Percentiles rank a stretch among this genome's conserved stretches.
Conservation (phyloP, 2,888 invertebrate genomes). For the Lithosia quadra region DNA sequence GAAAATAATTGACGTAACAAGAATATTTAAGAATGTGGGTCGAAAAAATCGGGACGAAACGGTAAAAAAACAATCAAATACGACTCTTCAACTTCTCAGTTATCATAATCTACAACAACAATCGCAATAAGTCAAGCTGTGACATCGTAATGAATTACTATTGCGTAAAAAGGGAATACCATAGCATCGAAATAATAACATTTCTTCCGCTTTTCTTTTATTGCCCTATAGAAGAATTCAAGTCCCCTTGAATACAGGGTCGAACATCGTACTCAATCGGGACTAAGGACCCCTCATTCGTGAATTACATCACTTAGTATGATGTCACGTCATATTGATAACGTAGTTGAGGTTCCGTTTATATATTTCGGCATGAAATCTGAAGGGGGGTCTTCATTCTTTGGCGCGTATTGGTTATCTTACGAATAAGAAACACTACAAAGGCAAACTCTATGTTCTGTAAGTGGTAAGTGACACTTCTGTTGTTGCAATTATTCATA, state of each 20-base stretch:
- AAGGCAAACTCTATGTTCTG: background rate
- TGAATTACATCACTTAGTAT: conserved; percentile 42
- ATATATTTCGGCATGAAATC: background rate
- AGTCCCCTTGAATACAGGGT: background rate
- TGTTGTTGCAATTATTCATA: background rate
- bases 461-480: background rate
- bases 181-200: conserved; percentile 8
- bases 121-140: conserved; percentile 14
- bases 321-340: conserved; percentile 36
- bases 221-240: conserved; percentile 16
- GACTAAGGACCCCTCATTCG: conserved; percentile 31
- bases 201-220: conserved; percentile 5
- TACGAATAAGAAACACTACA: background rate
- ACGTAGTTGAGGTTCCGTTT: background rate
- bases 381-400: background rate
- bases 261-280: conserved; percentile 9
- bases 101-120: background rate
- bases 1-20: too few relatives aligned
- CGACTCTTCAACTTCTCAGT: background rate
- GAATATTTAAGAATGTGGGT: too few relatives aligned
- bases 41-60: too few relatives aligned
- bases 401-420: background rate
- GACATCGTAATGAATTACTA: conserved; percentile 9
- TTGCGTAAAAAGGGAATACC: conserved; percentile 18
- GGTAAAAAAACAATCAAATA: too few relatives aligned